Evolutionary conservation across 2,113 vertebrate genomes (phyloP), one percentile per base, ranked within the genome.

Genomic region (Egretta garzetta): DNA sequence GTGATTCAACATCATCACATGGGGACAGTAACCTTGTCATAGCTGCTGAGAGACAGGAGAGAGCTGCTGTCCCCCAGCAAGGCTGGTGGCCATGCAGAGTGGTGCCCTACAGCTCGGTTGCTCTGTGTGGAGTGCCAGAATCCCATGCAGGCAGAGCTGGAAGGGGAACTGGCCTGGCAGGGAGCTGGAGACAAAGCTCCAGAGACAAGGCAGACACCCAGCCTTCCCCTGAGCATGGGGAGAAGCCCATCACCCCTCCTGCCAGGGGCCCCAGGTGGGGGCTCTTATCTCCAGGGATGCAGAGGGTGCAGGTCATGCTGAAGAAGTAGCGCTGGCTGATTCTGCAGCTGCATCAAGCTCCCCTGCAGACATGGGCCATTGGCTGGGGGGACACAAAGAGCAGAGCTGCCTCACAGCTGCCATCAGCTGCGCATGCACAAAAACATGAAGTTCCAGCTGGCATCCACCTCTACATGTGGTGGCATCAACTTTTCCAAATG

Each of bases 71-170:
- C 23, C 32, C 30, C 19, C n/a, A 11, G 0, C 28, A 16, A 14
- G 58, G 33, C 39, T 56, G 27, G n/a, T 10, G 18, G 41, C 28
- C 41, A 43, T 3, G 2, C 56, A 26, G 14, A 19, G 21, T 4
- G 14, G 8, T 45, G 12, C 9, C 26, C 47, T 10, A 2, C 14
- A 8, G 43, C 59, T 37, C 2, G 0, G 28, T 4, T 3, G 1
- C 39, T 24, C 41, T 8, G 5, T 50, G 27, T 4, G 1, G 2
- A 30, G 26, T 22, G 50, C 35, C 60, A 39, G 27, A 15, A 23
- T 23, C n/a, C 30, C 22, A 7, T 0, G 8, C 28, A 41, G 50
- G 37, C 14, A 86, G 71, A 84, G 41, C 2, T 27, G 24, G 8
- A 24, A 16, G 52, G n/a, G 28, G 20, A 63, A 27, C 12, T 5